phyloP scores from a whole-genome alignment of 2,113 vertebrate genomes.

The Aix galericulata region DNA sequence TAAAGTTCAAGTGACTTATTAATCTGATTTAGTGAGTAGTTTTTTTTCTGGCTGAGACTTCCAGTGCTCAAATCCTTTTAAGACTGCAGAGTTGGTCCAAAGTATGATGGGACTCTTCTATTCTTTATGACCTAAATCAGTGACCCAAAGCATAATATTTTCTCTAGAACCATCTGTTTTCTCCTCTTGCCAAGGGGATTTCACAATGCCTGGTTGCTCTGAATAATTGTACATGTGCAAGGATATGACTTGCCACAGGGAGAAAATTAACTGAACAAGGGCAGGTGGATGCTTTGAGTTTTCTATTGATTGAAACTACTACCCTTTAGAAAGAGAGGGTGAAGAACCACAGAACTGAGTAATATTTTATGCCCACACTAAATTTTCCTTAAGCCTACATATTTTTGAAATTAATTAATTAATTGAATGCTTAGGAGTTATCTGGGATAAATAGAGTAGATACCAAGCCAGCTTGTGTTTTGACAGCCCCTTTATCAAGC shows the following conservation, averaged over 20 bases:
- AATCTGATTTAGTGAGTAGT: neutral
- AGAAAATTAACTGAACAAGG: slow-evolving; percentile 26
- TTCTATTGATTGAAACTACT: neutral
- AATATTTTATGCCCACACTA: neutral
- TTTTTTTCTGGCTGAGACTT: neutral
- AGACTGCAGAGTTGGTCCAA: slow-evolving; percentile 20
- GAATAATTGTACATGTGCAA: slow-evolving; percentile 46
- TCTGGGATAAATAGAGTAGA: neutral
- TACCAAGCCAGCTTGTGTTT: neutral
- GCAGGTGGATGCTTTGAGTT: slow-evolving; percentile 36
- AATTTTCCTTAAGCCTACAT: neutral
- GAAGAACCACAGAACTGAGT: neutral
- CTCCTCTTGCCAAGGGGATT: slow-evolving; percentile 66
- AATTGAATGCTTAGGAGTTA: neutral
- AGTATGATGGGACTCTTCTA: slow-evolving; percentile 27
- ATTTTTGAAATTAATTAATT: too few species aligned
- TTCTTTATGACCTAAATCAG: slow-evolving; percentile 51
- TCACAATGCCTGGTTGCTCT: slow-evolving; percentile 59
- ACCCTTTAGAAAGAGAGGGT: neutral
- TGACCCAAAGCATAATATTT: slow-evolving; percentile 58
- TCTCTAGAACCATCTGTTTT: slow-evolving; percentile 66
- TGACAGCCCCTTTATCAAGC: neutral
- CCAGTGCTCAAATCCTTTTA: neutral
- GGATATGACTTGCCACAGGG: slow-evolving; percentile 31
- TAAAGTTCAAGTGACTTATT: neutral